Percentiles rank a stretch among this genome's conserved stretches.
Evolutionary conservation across 2,113 vertebrate genomes (phyloP).

Genomic region (Gymnorhina tibicen): DNA sequence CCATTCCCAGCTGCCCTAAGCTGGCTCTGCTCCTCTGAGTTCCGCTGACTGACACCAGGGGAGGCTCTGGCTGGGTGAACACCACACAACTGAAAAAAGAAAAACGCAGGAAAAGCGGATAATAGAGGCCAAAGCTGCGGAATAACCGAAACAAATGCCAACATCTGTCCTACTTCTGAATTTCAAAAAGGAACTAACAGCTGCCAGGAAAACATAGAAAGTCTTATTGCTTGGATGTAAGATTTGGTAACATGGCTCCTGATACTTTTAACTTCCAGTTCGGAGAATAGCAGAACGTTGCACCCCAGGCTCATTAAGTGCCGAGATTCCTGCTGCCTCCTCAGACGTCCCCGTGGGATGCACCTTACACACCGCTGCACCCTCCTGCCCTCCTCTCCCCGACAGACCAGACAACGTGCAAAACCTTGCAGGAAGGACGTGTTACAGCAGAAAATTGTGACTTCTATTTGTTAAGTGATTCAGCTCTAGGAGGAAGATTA

Average conservation of each 20-base stretch:
- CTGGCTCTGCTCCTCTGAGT: background rate
- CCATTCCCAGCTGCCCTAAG: background rate
- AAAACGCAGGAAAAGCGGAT: fast-evolving
- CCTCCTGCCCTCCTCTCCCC: background rate
- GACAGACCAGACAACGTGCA: background rate
- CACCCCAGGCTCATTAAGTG: background rate
- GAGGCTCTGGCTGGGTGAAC: background rate
- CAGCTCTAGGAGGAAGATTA: background rate
- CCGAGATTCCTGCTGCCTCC: background rate
- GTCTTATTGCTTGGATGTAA: background rate
- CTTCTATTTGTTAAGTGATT: background rate
- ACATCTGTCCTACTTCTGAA: background rate
- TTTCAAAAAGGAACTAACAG: background rate
- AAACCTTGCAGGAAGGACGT: background rate
- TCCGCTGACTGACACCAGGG: background rate
- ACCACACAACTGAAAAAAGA: background rate
- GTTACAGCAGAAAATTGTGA: background rate
- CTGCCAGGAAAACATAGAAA: background rate
- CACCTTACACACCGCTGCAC: background rate
- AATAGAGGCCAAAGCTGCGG: background rate
- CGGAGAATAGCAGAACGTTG: background rate
- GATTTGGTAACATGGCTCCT: background rate
- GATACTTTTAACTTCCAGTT: background rate
- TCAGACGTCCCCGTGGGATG: background rate
- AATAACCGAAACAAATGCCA: background rate